Percentiles rank a stretch among this genome's conserved stretches.
Evolutionary conservation across 2,113 vertebrate genomes (phyloP).

Genomic region (Ophiodon elongatus): DNA sequence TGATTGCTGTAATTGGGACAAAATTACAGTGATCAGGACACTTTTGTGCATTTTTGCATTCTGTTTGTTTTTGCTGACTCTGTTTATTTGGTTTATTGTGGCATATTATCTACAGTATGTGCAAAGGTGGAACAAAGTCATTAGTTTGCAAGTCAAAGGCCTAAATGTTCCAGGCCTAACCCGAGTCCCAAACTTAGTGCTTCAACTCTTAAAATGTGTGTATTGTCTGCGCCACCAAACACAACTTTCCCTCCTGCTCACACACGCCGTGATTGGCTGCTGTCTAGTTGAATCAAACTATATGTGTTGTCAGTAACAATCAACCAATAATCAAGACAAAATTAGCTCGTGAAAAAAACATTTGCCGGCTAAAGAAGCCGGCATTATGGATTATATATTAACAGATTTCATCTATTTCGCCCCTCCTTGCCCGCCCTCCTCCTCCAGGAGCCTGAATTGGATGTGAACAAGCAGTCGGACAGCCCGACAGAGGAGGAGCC

Average conservation of each 20-base stretch:
- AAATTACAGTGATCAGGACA: slow-evolving; percentile 1
- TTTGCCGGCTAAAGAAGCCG: neutral
- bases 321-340: too few species aligned
- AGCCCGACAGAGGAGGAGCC: slow-evolving; percentile 76
- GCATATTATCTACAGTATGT: neutral
- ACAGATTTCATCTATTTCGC: neutral
- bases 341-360: neutral
- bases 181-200: neutral
- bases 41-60: neutral
- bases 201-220: neutral
- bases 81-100: neutral
- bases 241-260: neutral
- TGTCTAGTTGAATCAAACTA: neutral
- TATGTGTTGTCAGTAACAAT: neutral
- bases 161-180: neutral
- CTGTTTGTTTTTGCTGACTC: slow-evolving; percentile 9
- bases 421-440: neutral
- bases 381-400: neutral
- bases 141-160: neutral
- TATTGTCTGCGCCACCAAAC: neutral
- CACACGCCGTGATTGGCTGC: neutral
- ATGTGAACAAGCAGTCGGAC: slow-evolving; percentile 69
- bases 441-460: slow-evolving; percentile 76
- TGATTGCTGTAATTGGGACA: slow-evolving; percentile 29
- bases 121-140: neutral